Percentiles rank a stretch among this genome's conserved stretches.
phyloP scores from a whole-genome alignment of 2,888 invertebrate genomes.

The Thalpophila matura region DNA sequence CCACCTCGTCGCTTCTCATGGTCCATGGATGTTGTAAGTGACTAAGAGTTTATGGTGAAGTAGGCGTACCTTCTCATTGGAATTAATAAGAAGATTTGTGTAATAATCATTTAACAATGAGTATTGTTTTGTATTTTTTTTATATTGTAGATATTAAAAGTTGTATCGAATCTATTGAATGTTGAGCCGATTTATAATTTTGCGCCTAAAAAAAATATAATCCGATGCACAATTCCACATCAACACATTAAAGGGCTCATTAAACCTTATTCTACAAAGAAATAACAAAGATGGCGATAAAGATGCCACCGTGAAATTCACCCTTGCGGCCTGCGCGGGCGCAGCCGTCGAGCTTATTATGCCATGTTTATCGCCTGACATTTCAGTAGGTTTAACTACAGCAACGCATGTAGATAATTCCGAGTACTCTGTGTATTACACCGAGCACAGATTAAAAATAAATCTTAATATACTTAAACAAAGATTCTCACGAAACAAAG shows the following conservation, averaged over 20 bases:
- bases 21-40: not conserved
- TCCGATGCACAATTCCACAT: slow-evolving; percentile 29
- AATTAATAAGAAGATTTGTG: no score
- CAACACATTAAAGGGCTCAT: slow-evolving; percentile 45
- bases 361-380: slow-evolving; percentile 50
- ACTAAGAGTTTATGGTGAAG: not conserved
- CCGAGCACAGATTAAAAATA: slow-evolving; percentile 59
- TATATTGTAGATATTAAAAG: no score
- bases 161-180: no score
- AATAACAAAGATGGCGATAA: slow-evolving; percentile 39
- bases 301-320: slow-evolving; percentile 52
- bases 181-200: no score
- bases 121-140: no score
- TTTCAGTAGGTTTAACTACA: slow-evolving; percentile 39
- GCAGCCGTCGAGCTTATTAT: slow-evolving; percentile 42
- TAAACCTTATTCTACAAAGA: slow-evolving; percentile 34
- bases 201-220: no score
- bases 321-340: slow-evolving; percentile 17
- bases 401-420: slow-evolving; percentile 45
- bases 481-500: slow-evolving; percentile 70
- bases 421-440: slow-evolving; percentile 33
- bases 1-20: slow-evolving; percentile 37
- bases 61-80: not conserved
- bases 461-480: slow-evolving; percentile 51
- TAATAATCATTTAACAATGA: no score